phyloP scores from a whole-genome alignment of 2,113 vertebrate genomes.

The Thomomys bottae region DNA sequence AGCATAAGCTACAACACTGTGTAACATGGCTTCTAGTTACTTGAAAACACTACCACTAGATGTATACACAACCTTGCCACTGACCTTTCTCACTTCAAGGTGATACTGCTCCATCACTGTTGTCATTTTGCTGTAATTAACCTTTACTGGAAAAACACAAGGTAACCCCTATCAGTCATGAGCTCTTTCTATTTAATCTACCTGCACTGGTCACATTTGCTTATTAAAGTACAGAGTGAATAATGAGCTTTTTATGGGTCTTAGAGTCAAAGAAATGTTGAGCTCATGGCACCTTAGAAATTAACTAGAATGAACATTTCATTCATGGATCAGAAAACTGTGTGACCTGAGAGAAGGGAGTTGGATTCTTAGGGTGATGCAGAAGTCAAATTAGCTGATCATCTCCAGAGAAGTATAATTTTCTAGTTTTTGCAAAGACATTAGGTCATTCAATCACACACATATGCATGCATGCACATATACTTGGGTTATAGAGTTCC shows the following conservation, averaged over 20 bases:
- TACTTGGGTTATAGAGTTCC: neutral
- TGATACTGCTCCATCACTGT: neutral
- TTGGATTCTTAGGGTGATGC: neutral
- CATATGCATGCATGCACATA: neutral
- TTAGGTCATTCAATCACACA: neutral
- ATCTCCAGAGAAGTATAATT: neutral
- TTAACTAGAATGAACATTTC: constrained; percentile 44
- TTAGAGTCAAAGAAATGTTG: constrained; percentile 53
- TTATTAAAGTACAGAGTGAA: constrained; percentile 72
- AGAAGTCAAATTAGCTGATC: constrained; percentile 5
- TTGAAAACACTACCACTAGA: neutral
- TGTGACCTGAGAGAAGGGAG: neutral
- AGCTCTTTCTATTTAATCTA: constrained; percentile 60
- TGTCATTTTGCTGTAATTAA: constrained; percentile 14
- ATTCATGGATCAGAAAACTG: neutral
- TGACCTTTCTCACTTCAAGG: neutral
- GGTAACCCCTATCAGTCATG: constrained; percentile 29
- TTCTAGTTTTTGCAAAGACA: neutral
- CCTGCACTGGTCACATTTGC: constrained; percentile 42
- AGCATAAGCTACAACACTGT: neutral
- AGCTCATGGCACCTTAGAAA: constrained; percentile 50
- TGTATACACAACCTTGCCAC: neutral
- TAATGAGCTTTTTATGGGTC: constrained; percentile 59
- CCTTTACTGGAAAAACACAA: constrained; percentile 45
- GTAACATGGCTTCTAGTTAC: neutral